phyloP scores from a whole-genome alignment of 2,797 vertebrate genomes.

The Falco cherrug region DNA sequence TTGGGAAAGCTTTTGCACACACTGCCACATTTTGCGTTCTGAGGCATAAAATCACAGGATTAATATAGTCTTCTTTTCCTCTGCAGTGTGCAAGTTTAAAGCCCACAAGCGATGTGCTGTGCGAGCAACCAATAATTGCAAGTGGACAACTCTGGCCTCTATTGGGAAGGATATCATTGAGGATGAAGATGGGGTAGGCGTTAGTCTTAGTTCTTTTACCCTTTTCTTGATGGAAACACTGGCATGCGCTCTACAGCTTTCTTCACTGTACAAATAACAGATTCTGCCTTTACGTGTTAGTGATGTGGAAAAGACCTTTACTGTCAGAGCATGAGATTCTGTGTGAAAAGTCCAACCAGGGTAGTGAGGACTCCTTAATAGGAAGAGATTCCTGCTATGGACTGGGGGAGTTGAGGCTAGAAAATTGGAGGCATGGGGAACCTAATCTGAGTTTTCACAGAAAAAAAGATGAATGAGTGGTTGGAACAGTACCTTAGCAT shows the following conservation, averaged over 20 bases:
- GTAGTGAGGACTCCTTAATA: background rate
- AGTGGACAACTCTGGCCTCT: slow-evolving; percentile 96
- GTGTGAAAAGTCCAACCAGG: background rate
- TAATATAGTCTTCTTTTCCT: background rate
- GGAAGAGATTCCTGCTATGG: background rate
- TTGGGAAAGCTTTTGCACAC: background rate
- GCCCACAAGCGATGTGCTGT: slow-evolving; percentile 95
- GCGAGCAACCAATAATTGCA: slow-evolving; percentile 94
- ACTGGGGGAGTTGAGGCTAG: background rate
- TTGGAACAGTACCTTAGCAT: background rate
- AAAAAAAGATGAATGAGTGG: background rate
- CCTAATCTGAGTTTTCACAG: background rate
- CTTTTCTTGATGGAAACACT: background rate
- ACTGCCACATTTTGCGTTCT: background rate
- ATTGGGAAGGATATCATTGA: slow-evolving; percentile 96
- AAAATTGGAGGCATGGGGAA: background rate
- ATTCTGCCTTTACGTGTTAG: background rate
- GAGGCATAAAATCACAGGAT: background rate
- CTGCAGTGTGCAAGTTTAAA: slow-evolving; percentile 94
- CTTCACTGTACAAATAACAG: background rate
- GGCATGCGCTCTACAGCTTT: background rate
- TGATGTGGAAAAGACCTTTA: background rate
- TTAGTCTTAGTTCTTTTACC: background rate
- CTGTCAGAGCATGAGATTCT: background rate
- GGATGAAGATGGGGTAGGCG: slow-evolving; percentile 93